These are phyloP conservation scores for Diadumene lineata DNA, from an alignment of 92 coral and sea anemone species.

Conservation along the genomic window DNA sequence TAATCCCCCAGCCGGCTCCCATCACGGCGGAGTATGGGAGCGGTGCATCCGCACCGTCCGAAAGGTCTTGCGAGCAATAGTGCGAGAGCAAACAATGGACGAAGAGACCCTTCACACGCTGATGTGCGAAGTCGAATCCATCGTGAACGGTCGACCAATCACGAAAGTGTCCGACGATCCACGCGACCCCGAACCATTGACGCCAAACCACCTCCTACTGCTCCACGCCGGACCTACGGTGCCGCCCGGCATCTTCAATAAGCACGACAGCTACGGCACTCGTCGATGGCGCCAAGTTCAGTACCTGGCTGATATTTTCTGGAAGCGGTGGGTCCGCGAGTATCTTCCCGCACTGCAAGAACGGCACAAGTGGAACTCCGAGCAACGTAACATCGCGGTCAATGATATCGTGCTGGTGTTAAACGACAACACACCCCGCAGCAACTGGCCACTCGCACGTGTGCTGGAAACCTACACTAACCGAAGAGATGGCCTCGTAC, in stretches of 20 bases:
- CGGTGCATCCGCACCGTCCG: slow-evolving; percentile 55
- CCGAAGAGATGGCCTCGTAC: slow-evolving; percentile 46
- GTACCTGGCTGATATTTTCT: slow-evolving; percentile 49
- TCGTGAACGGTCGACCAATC: slow-evolving; percentile 61
- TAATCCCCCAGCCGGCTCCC: slow-evolving; percentile 64
- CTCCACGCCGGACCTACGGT: slow-evolving; percentile 37
- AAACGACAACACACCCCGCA: slow-evolving; percentile 47
- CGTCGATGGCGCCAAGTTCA: slow-evolving; percentile 63
- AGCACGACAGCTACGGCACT: slow-evolving; percentile 35
- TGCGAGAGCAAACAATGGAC: slow-evolving; percentile 46
- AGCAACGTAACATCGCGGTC: slow-evolving; percentile 40
- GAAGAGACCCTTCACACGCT: slow-evolving; percentile 47
- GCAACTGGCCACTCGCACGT: slow-evolving; percentile 47
- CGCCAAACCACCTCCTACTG: slow-evolving; percentile 53
- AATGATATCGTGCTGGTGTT: slow-evolving; percentile 53
- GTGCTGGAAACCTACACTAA: slow-evolving; percentile 47
- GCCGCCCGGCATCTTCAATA: slow-evolving; percentile 48
- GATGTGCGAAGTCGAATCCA: slow-evolving; percentile 55
- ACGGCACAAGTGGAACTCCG: slow-evolving; percentile 49
- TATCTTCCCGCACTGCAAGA: slow-evolving; percentile 52
- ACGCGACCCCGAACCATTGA: slow-evolving; percentile 36
- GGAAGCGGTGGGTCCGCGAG: slow-evolving; percentile 59
- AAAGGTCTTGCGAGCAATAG: slow-evolving; percentile 45
- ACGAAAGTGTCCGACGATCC: slow-evolving; percentile 57
- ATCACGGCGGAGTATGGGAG: slow-evolving; percentile 66